A percentile compares a stretch with the other conserved stretches of the same genome.
These are phyloP conservation scores for Lipophrys pholis DNA, from an alignment of 2,113 vertebrate genomes.

Conservation along the genomic window DNA sequence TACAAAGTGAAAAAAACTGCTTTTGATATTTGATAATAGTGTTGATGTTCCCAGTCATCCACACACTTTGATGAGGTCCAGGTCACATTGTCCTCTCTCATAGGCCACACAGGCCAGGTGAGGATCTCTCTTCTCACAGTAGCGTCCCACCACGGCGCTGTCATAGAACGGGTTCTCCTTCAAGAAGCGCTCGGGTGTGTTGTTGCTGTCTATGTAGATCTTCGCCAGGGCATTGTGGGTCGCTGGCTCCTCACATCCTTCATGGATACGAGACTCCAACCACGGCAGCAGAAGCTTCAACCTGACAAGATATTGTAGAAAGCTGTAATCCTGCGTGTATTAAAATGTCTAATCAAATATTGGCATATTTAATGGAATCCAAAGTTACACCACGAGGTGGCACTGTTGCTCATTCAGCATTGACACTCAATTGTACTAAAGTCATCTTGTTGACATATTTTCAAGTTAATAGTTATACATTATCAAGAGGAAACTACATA, in stretches of 20 bases:
- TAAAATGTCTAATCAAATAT: no score
- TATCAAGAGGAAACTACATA: no score
- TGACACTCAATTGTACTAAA: fast-evolving
- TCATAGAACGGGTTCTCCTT: slow-evolving; percentile 92
- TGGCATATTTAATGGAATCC: background rate
- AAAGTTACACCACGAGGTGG: slow-evolving; percentile 29
- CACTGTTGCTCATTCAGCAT: slow-evolving; percentile 5
- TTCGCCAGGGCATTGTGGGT: slow-evolving; percentile 94
- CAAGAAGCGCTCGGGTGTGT: slow-evolving; percentile 90
- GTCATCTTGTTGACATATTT: no score
- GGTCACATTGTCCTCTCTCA: slow-evolving; percentile 91
- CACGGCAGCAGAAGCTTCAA: slow-evolving; percentile 91
- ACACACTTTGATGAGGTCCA: slow-evolving; percentile 92
- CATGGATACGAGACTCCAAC: slow-evolving; percentile 91
- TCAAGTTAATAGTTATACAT: no score
- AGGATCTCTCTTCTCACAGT: slow-evolving; percentile 93
- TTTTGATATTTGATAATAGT: no score
- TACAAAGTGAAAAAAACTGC: no score
- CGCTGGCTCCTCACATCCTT: slow-evolving; percentile 92
- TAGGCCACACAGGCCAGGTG: slow-evolving; percentile 92
- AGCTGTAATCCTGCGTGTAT: background rate
- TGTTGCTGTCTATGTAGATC: slow-evolving; percentile 96
- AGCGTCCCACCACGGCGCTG: slow-evolving; percentile 89
- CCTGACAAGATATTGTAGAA: slow-evolving; percentile 67
- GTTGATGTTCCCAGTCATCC: no score